phyloP scores from a whole-genome alignment of 2,888 invertebrate genomes.

The Lepidonotus clava region DNA sequence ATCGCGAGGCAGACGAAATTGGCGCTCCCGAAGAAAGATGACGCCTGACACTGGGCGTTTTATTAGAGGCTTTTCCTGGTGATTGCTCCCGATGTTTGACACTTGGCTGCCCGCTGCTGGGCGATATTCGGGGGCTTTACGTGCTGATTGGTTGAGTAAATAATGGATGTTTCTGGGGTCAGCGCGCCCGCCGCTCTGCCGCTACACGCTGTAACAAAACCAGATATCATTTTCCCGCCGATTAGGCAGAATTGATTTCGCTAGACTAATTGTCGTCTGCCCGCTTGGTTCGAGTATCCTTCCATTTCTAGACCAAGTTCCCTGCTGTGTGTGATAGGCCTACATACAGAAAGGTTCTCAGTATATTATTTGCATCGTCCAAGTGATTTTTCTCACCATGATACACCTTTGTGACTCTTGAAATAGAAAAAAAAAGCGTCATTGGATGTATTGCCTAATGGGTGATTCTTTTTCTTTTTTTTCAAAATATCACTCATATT shows the following conservation, averaged over 20 bases:
- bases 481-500: too few relatives aligned
- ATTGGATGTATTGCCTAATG: too few relatives aligned
- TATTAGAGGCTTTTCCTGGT: slow-evolving; percentile 8
- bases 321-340: too few relatives aligned
- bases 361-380: too few relatives aligned
- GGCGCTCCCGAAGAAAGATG: slow-evolving; percentile 12
- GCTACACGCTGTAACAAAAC: neutral
- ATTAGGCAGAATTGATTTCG: slow-evolving; percentile 12
- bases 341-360: too few relatives aligned
- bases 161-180: slow-evolving; percentile 1
- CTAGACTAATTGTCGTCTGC: neutral
- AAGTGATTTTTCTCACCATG: too few relatives aligned
- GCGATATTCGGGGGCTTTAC: slow-evolving; percentile 14
- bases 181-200: neutral
- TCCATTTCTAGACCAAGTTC: too few relatives aligned
- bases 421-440: too few relatives aligned
- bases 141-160: slow-evolving; percentile 28
- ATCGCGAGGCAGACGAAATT: neutral
- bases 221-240: slow-evolving; percentile 11
- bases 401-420: too few relatives aligned
- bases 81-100: slow-evolving; percentile 23
- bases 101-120: slow-evolving; percentile 4
- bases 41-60: neutral
- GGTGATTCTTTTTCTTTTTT: too few relatives aligned
- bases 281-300: neutral